Percentiles rank a stretch among this genome's conserved stretches.
These are phyloP conservation scores for Chionomys nivalis DNA, from an alignment of 2,113 vertebrate genomes.

Conservation along the genomic window DNA sequence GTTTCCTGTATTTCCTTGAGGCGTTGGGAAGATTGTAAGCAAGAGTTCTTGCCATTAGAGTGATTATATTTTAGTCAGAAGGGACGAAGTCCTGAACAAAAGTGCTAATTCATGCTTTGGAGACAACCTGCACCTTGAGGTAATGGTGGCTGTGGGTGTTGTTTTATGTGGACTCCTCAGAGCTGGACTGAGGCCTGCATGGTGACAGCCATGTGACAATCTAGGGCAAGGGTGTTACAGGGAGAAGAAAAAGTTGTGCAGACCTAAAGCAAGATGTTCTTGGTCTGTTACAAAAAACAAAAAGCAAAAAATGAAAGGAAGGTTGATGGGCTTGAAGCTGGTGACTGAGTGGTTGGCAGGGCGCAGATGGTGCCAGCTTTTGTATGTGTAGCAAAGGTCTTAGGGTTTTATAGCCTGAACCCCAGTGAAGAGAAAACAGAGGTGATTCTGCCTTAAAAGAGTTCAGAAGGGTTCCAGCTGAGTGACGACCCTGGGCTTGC, in stretches of 20 bases:
- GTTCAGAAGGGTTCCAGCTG: neutral
- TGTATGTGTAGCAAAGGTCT: neutral
- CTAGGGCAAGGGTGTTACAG: neutral
- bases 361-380: neutral
- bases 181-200: neutral
- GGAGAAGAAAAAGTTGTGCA: neutral
- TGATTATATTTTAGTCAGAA: neutral
- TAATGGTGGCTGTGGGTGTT: neutral
- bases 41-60: neutral
- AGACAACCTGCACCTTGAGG: too few species aligned
- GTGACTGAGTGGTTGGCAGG: neutral
- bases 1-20: neutral
- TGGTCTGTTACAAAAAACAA: neutral
- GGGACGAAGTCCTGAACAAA: neutral
- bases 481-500: neutral
- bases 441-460: neutral
- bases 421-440: neutral
- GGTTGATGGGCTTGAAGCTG: neutral
- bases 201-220: neutral
- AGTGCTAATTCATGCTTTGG: neutral
- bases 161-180: neutral
- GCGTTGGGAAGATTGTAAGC: neutral
- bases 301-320: neutral
- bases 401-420: slow-evolving; percentile 12
- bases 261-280: neutral